Conservation (phyloP, 2,888 invertebrate species). For the Zeuzera pyrina region DNA sequence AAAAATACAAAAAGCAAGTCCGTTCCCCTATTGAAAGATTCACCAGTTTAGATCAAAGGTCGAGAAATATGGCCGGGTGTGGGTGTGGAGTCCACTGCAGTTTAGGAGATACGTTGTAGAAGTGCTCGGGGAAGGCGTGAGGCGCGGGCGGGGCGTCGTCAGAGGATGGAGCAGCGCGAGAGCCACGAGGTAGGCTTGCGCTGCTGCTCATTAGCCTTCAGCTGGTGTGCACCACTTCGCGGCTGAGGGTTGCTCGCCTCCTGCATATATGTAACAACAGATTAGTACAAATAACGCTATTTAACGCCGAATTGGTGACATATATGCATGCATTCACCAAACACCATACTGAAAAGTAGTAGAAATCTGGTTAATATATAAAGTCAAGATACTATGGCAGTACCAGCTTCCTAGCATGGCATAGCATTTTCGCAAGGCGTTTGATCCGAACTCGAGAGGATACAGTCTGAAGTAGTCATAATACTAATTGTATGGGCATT, state of each 20-base stretch:
- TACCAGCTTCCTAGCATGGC: too few species aligned
- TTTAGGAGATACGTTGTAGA: slow-evolving; percentile 11
- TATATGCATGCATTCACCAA: too few species aligned
- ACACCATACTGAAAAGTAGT: too few species aligned
- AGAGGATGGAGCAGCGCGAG: slow-evolving; percentile 90
- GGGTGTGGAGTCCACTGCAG: slow-evolving; percentile 22
- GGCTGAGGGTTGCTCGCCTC: slow-evolving; percentile 91
- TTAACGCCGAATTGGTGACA: too few species aligned
- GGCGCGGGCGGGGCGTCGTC: slow-evolving; percentile 68
- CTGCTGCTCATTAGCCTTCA: slow-evolving; percentile 84
- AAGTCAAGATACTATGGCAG: too few species aligned
- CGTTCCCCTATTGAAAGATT: slow-evolving; percentile 41
- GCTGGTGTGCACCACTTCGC: slow-evolving; percentile 82
- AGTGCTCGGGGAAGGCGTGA: slow-evolving; percentile 18
- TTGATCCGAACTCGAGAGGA: too few species aligned
- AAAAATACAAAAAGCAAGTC: slow-evolving; percentile 71
- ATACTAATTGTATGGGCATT: too few species aligned
- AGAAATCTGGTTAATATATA: too few species aligned
- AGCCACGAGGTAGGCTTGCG: slow-evolving; percentile 90
- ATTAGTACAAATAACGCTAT: too few species aligned
- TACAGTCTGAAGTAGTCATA: too few species aligned
- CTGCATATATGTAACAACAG: slow-evolving; percentile 47
- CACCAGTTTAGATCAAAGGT: slow-evolving; percentile 51
- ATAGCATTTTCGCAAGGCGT: too few species aligned
- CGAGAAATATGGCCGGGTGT: slow-evolving; percentile 61